Conservation (phyloP, 2,797 vertebrate genomes). For the Propithecus perrieri region DNA sequence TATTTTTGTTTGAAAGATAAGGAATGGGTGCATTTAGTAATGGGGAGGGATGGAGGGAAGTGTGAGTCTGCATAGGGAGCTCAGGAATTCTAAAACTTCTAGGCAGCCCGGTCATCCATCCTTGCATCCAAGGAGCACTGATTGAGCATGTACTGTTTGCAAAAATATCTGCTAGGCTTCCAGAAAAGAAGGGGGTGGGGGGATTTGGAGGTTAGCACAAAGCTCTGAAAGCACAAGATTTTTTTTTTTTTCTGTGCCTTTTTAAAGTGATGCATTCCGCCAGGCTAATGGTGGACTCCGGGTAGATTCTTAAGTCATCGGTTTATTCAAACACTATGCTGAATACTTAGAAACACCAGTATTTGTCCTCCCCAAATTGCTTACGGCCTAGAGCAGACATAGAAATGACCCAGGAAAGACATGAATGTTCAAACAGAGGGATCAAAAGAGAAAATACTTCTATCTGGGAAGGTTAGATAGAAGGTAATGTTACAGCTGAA, state of each 20-base stretch:
- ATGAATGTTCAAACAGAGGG: not conserved
- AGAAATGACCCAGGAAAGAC: not conserved
- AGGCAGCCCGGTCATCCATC: not conserved
- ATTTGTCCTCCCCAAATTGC: not conserved
- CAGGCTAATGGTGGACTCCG: not conserved
- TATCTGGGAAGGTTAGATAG: not conserved
- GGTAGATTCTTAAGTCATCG: not conserved
- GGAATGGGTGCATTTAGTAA: not conserved
- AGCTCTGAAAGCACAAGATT: not conserved
- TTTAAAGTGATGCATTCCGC: not conserved
- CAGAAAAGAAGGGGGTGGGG: not conserved
- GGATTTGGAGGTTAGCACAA: not conserved
- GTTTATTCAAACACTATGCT: not conserved
- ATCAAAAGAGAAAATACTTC: not conserved
- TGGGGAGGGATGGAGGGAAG: not conserved
- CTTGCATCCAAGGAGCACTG: not conserved
- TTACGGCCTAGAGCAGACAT: not conserved
- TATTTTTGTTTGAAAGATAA: conserved; percentile 26
- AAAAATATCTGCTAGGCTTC: not conserved
- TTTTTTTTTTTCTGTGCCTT: not conserved
- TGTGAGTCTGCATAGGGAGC: not conserved
- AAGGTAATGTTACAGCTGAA: not conserved
- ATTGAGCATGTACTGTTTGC: not conserved
- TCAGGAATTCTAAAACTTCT: not conserved
- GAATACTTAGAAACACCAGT: not conserved